Percentiles rank a stretch among this genome's conserved stretches.
phyloP scores from a whole-genome alignment of 1,140 invertebrate genomes.

The Plectrocnemia conspersa region DNA sequence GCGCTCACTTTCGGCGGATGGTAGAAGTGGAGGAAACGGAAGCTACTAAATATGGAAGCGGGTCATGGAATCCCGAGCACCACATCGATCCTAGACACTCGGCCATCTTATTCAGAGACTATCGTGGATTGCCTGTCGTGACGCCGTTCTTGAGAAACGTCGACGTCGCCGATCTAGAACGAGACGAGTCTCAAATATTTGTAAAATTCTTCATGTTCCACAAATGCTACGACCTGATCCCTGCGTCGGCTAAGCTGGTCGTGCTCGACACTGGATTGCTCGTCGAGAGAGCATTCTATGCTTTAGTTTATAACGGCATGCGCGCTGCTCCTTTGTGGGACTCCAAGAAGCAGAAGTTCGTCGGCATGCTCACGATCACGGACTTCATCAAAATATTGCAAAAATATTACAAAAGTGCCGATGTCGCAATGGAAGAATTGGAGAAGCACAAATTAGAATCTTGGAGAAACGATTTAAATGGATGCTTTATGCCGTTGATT shows the following conservation, averaged over 20 bases:
- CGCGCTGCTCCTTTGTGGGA: constrained; percentile 99
- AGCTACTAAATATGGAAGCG: background rate
- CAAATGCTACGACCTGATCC: constrained; percentile 98
- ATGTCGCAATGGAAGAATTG: constrained; percentile 88
- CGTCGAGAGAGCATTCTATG: constrained; percentile 98
- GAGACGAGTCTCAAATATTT: constrained; percentile 81
- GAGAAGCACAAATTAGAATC: constrained; percentile 96
- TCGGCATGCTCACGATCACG: constrained; percentile 98
- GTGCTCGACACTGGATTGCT: constrained; percentile 99
- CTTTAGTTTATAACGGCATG: constrained; percentile 96
- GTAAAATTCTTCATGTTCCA: constrained; percentile 99
- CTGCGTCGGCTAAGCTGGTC: constrained; percentile 96
- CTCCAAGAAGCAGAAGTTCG: constrained; percentile 80
- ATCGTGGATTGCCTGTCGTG: background rate
- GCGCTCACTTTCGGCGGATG: background rate
- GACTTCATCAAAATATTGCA: constrained; percentile 98
- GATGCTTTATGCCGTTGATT: constrained; percentile 74
- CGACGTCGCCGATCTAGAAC: background rate
- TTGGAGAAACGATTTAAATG: constrained; percentile 84
- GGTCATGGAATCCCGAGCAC: background rate
- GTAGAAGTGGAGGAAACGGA: background rate
- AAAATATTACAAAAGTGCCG: constrained; percentile 93
- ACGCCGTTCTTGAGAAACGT: background rate
- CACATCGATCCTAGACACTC: background rate
- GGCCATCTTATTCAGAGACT: background rate